Conservation (phyloP, 2,888 invertebrate genomes). For the Orchesellides sinensis region DNA sequence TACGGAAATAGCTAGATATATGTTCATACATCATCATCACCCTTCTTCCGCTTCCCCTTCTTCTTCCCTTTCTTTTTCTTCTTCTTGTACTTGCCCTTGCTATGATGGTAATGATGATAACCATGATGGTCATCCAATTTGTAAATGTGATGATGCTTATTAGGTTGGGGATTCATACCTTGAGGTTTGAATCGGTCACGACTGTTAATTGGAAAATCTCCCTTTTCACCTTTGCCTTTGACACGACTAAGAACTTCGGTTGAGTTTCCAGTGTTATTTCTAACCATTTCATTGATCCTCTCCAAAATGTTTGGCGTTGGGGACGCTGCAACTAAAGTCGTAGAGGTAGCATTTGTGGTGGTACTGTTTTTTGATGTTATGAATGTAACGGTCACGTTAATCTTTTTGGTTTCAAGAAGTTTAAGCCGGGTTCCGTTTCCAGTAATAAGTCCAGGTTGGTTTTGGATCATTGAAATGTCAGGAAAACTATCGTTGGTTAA, state of each 20-base stretch:
- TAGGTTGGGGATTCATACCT: neutral
- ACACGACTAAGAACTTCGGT: neutral
- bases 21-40: neutral
- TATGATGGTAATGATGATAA: too few relatives aligned
- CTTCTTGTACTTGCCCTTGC: neutral
- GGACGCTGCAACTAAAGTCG: neutral
- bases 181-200: too few relatives aligned
- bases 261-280: too few relatives aligned
- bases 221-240: conserved; percentile 17
- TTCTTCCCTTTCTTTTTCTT: neutral
- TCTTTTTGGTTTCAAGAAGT: too few relatives aligned
- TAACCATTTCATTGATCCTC: too few relatives aligned
- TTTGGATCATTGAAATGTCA: too few relatives aligned
- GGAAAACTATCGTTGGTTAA: neutral
- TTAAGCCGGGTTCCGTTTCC: too few relatives aligned
- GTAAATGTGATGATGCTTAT: neutral
- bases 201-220: conserved; percentile 1
- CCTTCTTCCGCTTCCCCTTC: neutral
- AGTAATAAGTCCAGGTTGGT: too few relatives aligned
- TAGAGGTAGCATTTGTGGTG: neutral
- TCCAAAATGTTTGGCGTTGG: neutral
- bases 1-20: too few relatives aligned
- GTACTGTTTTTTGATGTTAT: too few relatives aligned
- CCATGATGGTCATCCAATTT: too few relatives aligned
- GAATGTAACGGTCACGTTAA: too few relatives aligned